A percentile compares a stretch with the other conserved stretches of the same genome.
Evolutionary conservation across 2,113 vertebrate species (phyloP).

Genomic region (Grantiella picta): DNA sequence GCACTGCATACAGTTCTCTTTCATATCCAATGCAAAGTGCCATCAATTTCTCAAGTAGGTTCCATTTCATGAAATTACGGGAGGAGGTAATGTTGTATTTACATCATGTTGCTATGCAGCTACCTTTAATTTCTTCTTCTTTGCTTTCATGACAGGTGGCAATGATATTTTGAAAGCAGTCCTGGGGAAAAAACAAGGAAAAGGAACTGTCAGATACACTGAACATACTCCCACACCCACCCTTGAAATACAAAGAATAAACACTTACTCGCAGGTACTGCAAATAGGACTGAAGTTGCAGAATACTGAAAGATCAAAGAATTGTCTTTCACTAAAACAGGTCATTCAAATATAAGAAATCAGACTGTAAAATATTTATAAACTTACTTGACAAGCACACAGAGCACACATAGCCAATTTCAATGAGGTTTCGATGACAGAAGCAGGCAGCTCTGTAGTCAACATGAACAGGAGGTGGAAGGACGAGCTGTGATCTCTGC

Average conservation of each 20-base stretch:
- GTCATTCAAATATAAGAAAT: neutral
- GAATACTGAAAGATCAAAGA: constrained; percentile 82
- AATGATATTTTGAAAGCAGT: constrained; percentile 97
- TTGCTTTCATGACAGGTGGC: constrained; percentile 92
- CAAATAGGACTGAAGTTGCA: constrained; percentile 99
- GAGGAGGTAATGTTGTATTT: neutral
- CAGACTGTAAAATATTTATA: neutral
- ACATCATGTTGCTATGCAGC: constrained; percentile 3
- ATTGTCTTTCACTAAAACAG: neutral
- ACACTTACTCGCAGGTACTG: constrained; percentile 97
- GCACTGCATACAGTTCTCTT: neutral
- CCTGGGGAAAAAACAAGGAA: constrained; percentile 68
- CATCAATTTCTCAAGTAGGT: neutral
- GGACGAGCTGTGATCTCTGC: constrained; percentile 87
- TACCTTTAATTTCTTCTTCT: constrained; percentile 93
- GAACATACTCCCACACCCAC: neutral
- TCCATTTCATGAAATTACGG: neutral
- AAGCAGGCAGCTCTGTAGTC: constrained; percentile 97
- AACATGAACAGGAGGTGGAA: constrained; percentile 89
- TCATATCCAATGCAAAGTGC: neutral
- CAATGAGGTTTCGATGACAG: constrained; percentile 96
- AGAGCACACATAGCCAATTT: constrained; percentile 96
- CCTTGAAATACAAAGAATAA: neutral
- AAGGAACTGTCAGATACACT: neutral
- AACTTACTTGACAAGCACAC: constrained; percentile 95